phyloP scores from a whole-genome alignment of 2,888 invertebrate species.

The Nymphalis c-album region DNA sequence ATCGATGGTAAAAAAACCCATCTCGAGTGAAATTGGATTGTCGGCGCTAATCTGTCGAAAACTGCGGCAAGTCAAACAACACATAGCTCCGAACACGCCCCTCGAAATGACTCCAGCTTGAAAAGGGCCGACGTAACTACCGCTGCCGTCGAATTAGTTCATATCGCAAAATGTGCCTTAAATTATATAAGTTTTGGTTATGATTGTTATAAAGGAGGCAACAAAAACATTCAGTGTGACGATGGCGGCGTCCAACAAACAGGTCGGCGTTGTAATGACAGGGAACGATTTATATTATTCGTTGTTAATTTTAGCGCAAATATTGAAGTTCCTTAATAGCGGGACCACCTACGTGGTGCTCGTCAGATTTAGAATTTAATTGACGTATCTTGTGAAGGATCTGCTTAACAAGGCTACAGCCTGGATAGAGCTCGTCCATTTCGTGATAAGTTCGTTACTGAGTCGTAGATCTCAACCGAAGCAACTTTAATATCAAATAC shows the following conservation, averaged over 20 bases:
- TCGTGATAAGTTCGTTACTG: no score
- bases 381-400: background rate
- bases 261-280: conserved; percentile 47
- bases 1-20: conserved; percentile 31
- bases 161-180: conserved; percentile 20
- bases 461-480: no score
- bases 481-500: no score
- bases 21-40: conserved; percentile 33
- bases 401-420: background rate
- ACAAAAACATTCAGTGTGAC: conserved; percentile 33
- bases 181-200: background rate
- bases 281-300: conserved; percentile 36
- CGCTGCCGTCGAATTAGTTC: conserved; percentile 17
- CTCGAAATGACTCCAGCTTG: conserved; percentile 17
- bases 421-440: no score
- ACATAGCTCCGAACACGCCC: conserved; percentile 35
- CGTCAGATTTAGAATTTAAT: background rate
- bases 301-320: conserved; percentile 45
- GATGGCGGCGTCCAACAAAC: conserved; percentile 43
- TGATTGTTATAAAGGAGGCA: conserved; percentile 13
- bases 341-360: conserved; percentile 37
- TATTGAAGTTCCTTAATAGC: conserved; percentile 41
- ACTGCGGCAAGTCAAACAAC: conserved; percentile 42
- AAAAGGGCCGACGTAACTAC: conserved; percentile 29
- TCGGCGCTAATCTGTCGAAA: conserved; percentile 43